These are phyloP conservation scores for Alsophila aescularia DNA, from an alignment of 2,888 invertebrate species.

Conservation along the genomic window DNA sequence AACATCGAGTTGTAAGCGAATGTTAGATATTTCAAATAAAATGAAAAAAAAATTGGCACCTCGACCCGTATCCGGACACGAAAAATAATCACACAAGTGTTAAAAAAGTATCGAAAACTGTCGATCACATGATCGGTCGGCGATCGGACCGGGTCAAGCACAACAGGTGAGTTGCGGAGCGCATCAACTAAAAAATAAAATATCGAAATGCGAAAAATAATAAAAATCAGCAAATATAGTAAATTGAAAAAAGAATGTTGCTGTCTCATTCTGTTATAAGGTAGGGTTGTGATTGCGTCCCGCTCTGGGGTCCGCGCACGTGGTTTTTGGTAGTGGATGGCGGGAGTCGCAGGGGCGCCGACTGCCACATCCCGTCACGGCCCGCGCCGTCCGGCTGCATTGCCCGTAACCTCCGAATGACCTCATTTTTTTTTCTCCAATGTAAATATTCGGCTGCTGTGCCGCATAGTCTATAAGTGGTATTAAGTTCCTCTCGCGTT, in stretches of 20 bases:
- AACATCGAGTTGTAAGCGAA: neutral
- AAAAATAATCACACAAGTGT: conserved; percentile 49
- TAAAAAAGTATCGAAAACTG: conserved; percentile 70
- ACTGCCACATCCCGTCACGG: conserved; percentile 78
- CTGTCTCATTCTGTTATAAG: conserved; percentile 52
- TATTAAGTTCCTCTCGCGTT: conserved; percentile 80
- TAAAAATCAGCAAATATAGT: conserved; percentile 83
- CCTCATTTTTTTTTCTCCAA: conserved; percentile 83
- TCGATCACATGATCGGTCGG: conserved; percentile 70
- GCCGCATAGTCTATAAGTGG: conserved; percentile 83
- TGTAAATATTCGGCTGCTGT: conserved; percentile 83
- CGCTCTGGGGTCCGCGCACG: conserved; percentile 75
- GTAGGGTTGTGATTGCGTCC: conserved; percentile 49
- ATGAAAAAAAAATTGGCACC: conserved; percentile 31
- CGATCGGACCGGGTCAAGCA: conserved; percentile 83
- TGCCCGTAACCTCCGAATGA: conserved; percentile 83
- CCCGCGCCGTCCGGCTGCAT: conserved; percentile 82
- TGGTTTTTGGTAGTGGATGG: conserved; percentile 62
- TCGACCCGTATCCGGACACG: conserved; percentile 32
- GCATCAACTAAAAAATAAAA: conserved; percentile 85
- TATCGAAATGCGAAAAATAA: conserved; percentile 84
- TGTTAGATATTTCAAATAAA: conserved; percentile 23
- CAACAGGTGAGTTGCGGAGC: conserved; percentile 82
- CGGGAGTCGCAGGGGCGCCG: conserved; percentile 45
- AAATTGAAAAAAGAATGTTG: conserved; percentile 80